These are phyloP conservation scores for Cyanoramphus novaezelandiae DNA, from an alignment of 2,113 vertebrate species.

Conservation along the genomic window DNA sequence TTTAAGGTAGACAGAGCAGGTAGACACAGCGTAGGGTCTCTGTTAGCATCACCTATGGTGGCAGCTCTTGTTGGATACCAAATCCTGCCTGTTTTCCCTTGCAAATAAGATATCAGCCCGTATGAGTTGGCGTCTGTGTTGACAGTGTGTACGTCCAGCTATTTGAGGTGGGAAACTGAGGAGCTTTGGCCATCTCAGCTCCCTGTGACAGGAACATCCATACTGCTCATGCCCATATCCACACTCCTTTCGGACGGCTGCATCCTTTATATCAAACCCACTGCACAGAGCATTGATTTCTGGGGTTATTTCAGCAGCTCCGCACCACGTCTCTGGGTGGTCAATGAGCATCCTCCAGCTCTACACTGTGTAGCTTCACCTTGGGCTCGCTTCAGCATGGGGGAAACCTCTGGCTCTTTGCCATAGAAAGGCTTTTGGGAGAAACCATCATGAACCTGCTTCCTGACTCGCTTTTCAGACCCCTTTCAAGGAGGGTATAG, in stretches of 20 bases:
- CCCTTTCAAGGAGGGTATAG: background rate
- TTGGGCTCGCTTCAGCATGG: background rate
- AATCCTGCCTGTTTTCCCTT: background rate
- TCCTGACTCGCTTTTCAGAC: background rate
- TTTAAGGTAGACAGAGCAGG: background rate
- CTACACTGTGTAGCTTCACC: rapidly evolving
- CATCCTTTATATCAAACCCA: rapidly evolving
- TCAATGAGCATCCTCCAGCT: background rate
- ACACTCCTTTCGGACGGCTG: background rate
- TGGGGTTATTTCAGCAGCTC: background rate
- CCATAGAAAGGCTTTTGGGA: background rate
- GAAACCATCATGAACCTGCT: background rate
- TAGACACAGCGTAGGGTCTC: rapidly evolving
- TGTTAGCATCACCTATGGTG: background rate
- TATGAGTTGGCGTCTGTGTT: background rate
- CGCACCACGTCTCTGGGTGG: background rate
- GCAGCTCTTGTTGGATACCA: background rate
- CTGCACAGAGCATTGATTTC: background rate
- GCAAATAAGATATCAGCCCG: background rate
- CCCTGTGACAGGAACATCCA: background rate
- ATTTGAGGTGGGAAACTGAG: background rate
- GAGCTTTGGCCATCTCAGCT: background rate
- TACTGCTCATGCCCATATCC: rapidly evolving
- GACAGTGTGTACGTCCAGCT: background rate
- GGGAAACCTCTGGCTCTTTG: background rate